These are phyloP conservation scores for Austrofundulus limnaeus DNA, from an alignment of 2,113 vertebrate genomes.

Conservation along the genomic window DNA sequence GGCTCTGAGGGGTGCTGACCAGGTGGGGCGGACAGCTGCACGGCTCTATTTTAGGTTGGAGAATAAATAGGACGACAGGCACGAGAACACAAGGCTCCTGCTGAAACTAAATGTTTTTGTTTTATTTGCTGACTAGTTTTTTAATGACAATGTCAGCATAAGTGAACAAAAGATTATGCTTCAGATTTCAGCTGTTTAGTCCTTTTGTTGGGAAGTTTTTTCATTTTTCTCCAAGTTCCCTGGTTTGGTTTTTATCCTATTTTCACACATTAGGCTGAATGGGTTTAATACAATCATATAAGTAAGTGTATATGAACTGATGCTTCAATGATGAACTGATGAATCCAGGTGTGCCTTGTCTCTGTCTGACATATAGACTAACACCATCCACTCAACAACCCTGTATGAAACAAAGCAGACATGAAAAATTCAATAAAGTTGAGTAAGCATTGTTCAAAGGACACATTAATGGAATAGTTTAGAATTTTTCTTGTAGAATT, in stretches of 20 bases:
- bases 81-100: slow-evolving; percentile 2
- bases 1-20: slow-evolving; percentile 35
- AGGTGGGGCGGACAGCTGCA: slow-evolving; percentile 68
- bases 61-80: slow-evolving; percentile 51
- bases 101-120: slow-evolving; percentile 3
- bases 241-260: no score
- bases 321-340: no score
- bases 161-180: no score
- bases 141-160: no score
- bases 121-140: not conserved
- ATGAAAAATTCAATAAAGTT: not conserved
- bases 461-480: not conserved
- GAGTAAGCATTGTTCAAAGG: not conserved
- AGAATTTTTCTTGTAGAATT: no score
- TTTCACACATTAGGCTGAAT: no score
- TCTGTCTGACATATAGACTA: not conserved
- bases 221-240: no score
- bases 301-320: no score
- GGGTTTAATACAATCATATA: no score
- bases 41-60: slow-evolving; percentile 64
- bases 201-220: no score
- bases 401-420: not conserved
- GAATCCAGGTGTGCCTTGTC: not conserved
- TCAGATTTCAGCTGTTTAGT: no score
- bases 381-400: not conserved